Evolutionary conservation across 2,113 vertebrate species (phyloP), one percentile per base, ranked within the genome.

Genomic region (Oryzias celebensis): DNA sequence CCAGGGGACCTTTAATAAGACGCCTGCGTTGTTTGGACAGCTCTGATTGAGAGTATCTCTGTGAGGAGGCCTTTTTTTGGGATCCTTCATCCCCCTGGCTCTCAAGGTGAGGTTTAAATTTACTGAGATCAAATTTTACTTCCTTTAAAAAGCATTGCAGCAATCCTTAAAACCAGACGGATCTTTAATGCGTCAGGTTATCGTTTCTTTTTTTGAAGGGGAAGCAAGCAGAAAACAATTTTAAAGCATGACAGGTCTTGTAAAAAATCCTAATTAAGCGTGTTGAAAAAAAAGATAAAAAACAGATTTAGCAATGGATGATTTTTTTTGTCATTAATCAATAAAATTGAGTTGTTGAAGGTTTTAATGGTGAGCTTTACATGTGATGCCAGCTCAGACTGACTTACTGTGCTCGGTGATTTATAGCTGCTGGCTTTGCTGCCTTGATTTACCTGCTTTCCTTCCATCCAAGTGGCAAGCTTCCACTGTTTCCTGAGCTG

Each of bases 381-480:
- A 52, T 52, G 36, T 49, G 50, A 68, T 67, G 28, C 67, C 53
- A 73, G 57, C 55, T 65, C 43, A 46, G 41, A 58, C 50, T 23
- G 65, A 62, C 56, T 62, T 65, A 47, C 52, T 58, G 58, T 67
- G 26, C 46, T 70, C 52, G 31, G 42, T 49, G 42, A 78, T 71
- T 67, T 41, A 36, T 71, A 47, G 58, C 63, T 52, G 65, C 73
- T 74, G 57, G 63, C 60, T 14, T 57, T 61, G 60, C 62, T 63
- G 23, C 43, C 28, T 73, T 50, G 63, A 71, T 50, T 52, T 69
- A 51, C 55, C 14, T 45, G 61, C 78, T 31, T 47, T 42, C 49
- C 75, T 64, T 75, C 72, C 75, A 83, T 67, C 24, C 42, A 58
- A 62, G 41, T n/a, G 22, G 61, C 58, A 49, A 62, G n/a, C 44